Conservation (phyloP, 2,113 vertebrate species). For the Rissa tridactyla region DNA sequence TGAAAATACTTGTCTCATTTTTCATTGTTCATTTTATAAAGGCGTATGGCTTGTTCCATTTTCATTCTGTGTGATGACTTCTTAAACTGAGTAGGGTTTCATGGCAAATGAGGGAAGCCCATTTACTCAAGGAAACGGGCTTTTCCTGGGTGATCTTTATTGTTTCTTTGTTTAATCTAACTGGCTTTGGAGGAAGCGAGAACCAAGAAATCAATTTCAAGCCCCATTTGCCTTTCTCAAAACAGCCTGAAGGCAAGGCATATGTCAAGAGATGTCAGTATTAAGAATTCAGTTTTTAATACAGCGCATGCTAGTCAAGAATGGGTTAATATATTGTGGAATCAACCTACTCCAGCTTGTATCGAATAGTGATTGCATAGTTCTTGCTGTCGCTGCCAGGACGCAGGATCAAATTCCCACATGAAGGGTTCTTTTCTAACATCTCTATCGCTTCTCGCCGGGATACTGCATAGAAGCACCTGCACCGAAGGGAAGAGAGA, state of each 20-base stretch:
- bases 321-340: not conserved
- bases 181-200: not conserved
- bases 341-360: constrained; percentile 49
- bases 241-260: not conserved
- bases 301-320: not conserved
- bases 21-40: not conserved
- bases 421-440: constrained; percentile 60
- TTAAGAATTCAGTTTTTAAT: not conserved
- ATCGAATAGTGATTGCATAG: constrained; percentile 62
- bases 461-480: constrained; percentile 72
- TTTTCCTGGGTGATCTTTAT: not conserved
- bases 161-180: not conserved
- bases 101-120: not conserved
- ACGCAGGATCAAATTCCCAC: constrained; percentile 70
- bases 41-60: not conserved
- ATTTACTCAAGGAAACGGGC: not conserved
- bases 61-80: not conserved
- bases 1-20: not conserved
- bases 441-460: constrained; percentile 65
- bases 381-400: constrained; percentile 66
- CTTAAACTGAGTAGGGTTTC: not conserved
- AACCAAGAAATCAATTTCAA: not conserved
- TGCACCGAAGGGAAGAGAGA: not conserved
- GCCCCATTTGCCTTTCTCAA: not conserved
- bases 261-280: not conserved